These are phyloP conservation scores for Aphaenogaster rudis DNA, from an alignment of 1,140 invertebrate genomes.

Conservation along the genomic window DNA sequence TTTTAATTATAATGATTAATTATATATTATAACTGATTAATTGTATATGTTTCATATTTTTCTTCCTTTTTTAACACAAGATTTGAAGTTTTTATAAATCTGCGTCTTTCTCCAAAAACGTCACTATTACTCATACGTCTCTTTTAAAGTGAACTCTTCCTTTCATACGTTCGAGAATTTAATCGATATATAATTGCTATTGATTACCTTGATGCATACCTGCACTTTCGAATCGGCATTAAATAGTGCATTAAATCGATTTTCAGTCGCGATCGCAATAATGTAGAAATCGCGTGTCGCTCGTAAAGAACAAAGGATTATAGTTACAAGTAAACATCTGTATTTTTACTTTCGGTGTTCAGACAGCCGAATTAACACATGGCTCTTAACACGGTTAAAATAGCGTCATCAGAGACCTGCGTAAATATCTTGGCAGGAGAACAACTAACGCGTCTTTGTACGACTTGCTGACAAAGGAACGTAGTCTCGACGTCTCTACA, in stretches of 20 bases:
- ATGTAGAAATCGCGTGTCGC: not conserved
- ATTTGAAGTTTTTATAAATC: not conserved
- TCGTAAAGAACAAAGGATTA: not conserved
- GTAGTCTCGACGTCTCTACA: not conserved
- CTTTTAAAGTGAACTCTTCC: not conserved
- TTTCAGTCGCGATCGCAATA: not conserved
- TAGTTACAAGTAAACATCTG: conserved; percentile 15
- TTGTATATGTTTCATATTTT: not conserved
- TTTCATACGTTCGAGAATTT: not conserved
- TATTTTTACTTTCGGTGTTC: conserved; percentile 20
- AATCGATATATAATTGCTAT: not conserved
- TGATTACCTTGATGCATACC: not conserved
- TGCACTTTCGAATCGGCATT: not conserved
- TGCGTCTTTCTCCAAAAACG: not conserved
- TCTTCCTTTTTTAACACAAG: not conserved
- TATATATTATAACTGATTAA: too few species aligned
- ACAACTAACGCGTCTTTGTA: conserved; percentile 21
- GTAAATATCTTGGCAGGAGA: conserved; percentile 28
- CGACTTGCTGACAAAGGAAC: not conserved
- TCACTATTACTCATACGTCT: not conserved
- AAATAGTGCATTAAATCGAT: not conserved
- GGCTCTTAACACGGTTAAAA: conserved; percentile 2
- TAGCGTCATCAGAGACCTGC: not conserved
- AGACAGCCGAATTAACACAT: not conserved
- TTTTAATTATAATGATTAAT: not conserved